These are phyloP conservation scores for Notodonta dromedarius DNA, from an alignment of 2,888 invertebrate species.

Conservation along the genomic window DNA sequence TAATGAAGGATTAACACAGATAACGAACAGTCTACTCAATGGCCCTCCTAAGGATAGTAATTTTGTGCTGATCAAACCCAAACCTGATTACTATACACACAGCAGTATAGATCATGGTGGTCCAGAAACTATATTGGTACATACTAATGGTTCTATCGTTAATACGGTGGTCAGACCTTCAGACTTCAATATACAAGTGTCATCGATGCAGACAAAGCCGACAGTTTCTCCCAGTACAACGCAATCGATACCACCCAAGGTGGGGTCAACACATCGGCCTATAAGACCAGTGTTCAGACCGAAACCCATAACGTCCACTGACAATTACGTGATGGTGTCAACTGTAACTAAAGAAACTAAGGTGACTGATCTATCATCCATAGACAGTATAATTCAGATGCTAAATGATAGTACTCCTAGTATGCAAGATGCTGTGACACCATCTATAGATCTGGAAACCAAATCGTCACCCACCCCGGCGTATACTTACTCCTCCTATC, in stretches of 20 bases:
- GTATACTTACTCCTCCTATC: conserved; percentile 61
- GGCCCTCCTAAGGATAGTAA: conserved; percentile 75
- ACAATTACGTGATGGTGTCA: conserved; percentile 83
- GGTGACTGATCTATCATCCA: conserved; percentile 72
- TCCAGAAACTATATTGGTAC: conserved; percentile 86
- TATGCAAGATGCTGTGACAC: conserved; percentile 66
- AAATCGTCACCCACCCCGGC: conserved; percentile 70
- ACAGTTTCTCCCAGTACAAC: conserved; percentile 61
- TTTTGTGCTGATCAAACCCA: conserved; percentile 58
- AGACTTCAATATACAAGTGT: conserved; percentile 79
- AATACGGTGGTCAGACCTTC: conserved; percentile 78
- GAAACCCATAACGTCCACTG: conserved; percentile 71
- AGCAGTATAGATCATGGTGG: conserved; percentile 85
- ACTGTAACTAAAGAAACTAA: conserved; percentile 80
- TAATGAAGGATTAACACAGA: conserved; percentile 83
- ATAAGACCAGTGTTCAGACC: conserved; percentile 84
- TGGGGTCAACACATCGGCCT: conserved; percentile 72
- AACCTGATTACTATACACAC: conserved; percentile 71
- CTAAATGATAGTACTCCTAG: conserved; percentile 81
- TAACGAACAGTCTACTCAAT: conserved; percentile 79
- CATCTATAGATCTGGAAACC: conserved; percentile 66
- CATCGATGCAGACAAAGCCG: conserved; percentile 79
- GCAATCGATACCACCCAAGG: conserved; percentile 58
- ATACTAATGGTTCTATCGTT: conserved; percentile 83
- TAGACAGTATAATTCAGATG: conserved; percentile 86